Evolutionary conservation across 2,797 vertebrate species (phyloP).

Genomic region (Tympanoctomys barrerae): DNA sequence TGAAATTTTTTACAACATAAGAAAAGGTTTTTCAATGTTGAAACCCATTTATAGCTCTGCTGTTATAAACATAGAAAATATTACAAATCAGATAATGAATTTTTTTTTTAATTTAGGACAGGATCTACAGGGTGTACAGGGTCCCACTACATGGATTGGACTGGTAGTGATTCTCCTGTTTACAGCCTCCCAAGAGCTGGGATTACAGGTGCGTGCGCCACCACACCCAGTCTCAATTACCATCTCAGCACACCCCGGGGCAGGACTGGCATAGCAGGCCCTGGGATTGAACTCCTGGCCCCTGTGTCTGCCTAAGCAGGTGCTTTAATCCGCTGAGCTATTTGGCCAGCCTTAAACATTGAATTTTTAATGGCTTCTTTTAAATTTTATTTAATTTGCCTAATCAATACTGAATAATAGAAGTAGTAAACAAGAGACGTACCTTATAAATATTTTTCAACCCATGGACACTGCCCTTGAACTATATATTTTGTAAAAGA

Average conservation of each 20-base stretch:
- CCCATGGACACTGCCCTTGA: slow-evolving; percentile 17
- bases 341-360: neutral
- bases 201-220: too few species aligned
- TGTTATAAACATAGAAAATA: slow-evolving; percentile 47
- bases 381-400: slow-evolving; percentile 41
- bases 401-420: neutral
- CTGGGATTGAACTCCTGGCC: too few species aligned
- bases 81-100: neutral
- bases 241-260: too few species aligned
- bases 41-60: slow-evolving; percentile 40
- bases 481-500: slow-evolving; percentile 17
- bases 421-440: neutral
- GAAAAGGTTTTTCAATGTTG: slow-evolving; percentile 36
- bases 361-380: slow-evolving; percentile 29
- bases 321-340: too few species aligned
- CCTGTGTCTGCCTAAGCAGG: too few species aligned
- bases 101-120: too few species aligned
- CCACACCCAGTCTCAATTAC: too few species aligned
- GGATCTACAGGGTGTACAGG: too few species aligned
- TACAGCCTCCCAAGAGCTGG: too few species aligned
- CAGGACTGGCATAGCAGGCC: too few species aligned
- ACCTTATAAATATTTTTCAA: slow-evolving; percentile 46
- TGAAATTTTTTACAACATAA: slow-evolving; percentile 31
- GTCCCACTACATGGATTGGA: too few species aligned
- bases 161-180: too few species aligned